phyloP scores from a whole-genome alignment of 1,140 invertebrate genomes.

The Drosophila sulfurigaster region DNA sequence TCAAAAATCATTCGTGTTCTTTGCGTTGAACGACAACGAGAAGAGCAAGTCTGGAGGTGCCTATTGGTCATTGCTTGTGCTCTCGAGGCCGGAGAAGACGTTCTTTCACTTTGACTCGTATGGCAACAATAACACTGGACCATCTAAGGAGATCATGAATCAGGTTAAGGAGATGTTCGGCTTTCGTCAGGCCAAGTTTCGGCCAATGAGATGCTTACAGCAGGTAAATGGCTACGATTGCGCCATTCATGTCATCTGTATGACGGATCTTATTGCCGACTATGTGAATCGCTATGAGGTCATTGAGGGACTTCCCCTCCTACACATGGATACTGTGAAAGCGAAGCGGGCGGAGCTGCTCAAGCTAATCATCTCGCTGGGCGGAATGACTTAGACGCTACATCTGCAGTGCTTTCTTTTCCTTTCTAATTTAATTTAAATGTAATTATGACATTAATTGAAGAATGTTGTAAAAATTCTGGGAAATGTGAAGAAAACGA shows the following conservation, averaged over 20 bases:
- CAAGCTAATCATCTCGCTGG: conserved; percentile 84
- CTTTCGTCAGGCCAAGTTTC: conserved; percentile 78
- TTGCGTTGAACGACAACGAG: conserved; percentile 94
- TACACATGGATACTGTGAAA: conserved; percentile 85
- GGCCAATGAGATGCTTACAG: conserved; percentile 88
- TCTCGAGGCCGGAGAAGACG: conserved; percentile 88
- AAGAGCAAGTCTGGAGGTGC: conserved; percentile 91
- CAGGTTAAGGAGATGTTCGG: conserved; percentile 71
- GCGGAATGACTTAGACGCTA: conserved; percentile 62
- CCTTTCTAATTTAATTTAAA: background rate
- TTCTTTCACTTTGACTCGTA: conserved; percentile 94
- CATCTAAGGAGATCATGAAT: conserved; percentile 86
- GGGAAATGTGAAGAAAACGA: too few relatives aligned
- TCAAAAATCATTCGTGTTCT: conserved; percentile 91
- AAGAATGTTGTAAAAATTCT: too few relatives aligned
- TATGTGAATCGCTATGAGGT: conserved; percentile 85
- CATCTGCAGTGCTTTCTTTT: background rate
- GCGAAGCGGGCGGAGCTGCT: conserved; percentile 86
- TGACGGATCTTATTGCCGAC: conserved; percentile 88
- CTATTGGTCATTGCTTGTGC: conserved; percentile 95
- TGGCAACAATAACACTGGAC: conserved; percentile 86
- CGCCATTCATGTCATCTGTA: conserved; percentile 92
- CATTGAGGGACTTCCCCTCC: conserved; percentile 64
- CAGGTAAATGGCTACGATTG: conserved; percentile 93
- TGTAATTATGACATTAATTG: too few relatives aligned